Base-by-base conservation (phyloP, 2,113 vertebrate species). In the Pseudois nayaur region DNA sequence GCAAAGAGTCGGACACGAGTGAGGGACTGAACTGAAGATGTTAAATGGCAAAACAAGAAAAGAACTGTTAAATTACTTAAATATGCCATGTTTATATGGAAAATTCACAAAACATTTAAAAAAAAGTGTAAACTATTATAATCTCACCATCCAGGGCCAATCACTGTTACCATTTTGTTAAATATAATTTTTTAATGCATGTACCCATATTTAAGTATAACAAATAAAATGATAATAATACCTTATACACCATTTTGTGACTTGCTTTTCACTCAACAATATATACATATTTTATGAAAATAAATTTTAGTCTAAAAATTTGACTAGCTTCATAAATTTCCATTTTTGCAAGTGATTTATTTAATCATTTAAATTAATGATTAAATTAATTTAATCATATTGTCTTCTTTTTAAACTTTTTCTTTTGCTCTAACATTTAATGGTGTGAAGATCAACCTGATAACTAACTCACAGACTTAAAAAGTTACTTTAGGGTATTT, bases 141-240 rank as follows among this genome's bases (percentile, higher is more conserved):
- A 33, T 50, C 50, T 31, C 31, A 91, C 3, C 4, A 91, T 43
- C 36, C 23, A 64, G 9, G 13, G 10, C 27, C 48, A 91, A 91
- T 16, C 11, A 48, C 9, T 95, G 29, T 54, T 87, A 60, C 2
- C 8, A 33, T 78, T 93, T 93, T 95, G 10, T 62, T 45, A 4
- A 87, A 55, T 88, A 74, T 33, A 25, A 45, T 94, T 93, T 57
- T 29, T 62, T 17, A 85, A 43, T 33, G 19, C 12, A 6, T 52
- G 16, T 33, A 25, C 40, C 64, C 0, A 67, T 89, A 95, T 64
- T 82, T 91, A 93, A 85, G 0, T 64, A 33, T 84, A 85, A 88
- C 10, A 94, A 89, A 81, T 81, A 71, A 83, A 93, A 89, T 82
- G 93, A 3, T 89, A 64, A 79, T 78, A n/a, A 55, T 67, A 16